A percentile compares a stretch with the other conserved stretches of the same genome.
Evolutionary conservation across 1,140 invertebrate species (phyloP).

Genomic region (Brachionus sp.): DNA sequence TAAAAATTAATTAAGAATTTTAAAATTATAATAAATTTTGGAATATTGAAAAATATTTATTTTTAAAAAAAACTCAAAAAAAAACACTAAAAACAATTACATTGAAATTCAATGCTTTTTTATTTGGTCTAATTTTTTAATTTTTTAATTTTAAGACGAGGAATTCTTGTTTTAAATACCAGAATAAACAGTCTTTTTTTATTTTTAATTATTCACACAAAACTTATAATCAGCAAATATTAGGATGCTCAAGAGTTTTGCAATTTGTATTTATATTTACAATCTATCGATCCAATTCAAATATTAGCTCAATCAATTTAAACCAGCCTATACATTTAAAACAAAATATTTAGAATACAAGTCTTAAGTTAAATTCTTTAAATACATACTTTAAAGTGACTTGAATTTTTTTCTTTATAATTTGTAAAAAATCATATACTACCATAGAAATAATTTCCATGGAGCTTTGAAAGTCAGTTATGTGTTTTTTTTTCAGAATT

Average conservation of each 20-base stretch:
- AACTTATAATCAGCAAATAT: not conserved
- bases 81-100: too few relatives aligned
- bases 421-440: not conserved
- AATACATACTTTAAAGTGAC: not conserved
- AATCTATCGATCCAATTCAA: not conserved
- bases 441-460: conserved; percentile 3
- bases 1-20: too few relatives aligned
- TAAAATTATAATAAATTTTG: too few relatives aligned
- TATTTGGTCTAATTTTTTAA: too few relatives aligned
- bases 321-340: not conserved
- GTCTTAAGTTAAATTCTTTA: not conserved
- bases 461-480: not conserved
- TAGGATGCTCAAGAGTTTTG: not conserved
- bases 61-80: too few relatives aligned
- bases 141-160: too few relatives aligned
- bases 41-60: too few relatives aligned
- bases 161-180: too few relatives aligned
- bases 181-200: too few relatives aligned
- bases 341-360: not conserved
- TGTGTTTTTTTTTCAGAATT: not conserved
- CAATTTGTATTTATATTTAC: not conserved
- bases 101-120: too few relatives aligned
- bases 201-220: too few relatives aligned
- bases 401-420: not conserved
- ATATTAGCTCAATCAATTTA: not conserved